These are phyloP conservation scores for Dasypus novemcinctus DNA, from an alignment of 2,113 vertebrate species.

Conservation along the genomic window DNA sequence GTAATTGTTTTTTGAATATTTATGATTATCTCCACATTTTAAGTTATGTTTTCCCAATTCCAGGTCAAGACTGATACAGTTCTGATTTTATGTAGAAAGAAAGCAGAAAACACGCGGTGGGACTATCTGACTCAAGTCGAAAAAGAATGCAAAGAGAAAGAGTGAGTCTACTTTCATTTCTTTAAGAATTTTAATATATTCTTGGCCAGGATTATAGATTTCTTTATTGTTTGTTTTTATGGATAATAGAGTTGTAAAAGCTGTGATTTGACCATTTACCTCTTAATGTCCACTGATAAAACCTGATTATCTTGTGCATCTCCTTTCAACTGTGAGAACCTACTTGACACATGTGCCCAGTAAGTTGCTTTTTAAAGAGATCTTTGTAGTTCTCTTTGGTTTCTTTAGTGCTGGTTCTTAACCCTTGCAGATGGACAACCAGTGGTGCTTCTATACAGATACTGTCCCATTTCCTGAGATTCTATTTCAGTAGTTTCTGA, in stretches of 20 bases:
- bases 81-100: conserved; percentile 95
- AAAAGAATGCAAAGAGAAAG: conserved; percentile 95
- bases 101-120: conserved; percentile 90
- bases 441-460: background rate
- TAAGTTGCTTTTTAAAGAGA: background rate
- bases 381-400: background rate
- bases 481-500: background rate
- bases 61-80: conserved; percentile 96
- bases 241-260: background rate
- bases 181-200: background rate
- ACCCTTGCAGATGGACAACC: background rate
- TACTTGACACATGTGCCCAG: background rate
- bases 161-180: conserved; percentile 87
- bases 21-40: background rate
- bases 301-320: background rate
- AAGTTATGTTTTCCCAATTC: background rate
- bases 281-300: background rate
- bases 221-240: background rate
- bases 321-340: background rate
- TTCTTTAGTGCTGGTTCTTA: background rate
- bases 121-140: conserved; percentile 95
- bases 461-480: background rate
- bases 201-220: background rate
- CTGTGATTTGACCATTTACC: background rate
- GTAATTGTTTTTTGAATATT: background rate